phyloP scores from a whole-genome alignment of 2,888 invertebrate genomes.

The Esperia sulphurella region DNA sequence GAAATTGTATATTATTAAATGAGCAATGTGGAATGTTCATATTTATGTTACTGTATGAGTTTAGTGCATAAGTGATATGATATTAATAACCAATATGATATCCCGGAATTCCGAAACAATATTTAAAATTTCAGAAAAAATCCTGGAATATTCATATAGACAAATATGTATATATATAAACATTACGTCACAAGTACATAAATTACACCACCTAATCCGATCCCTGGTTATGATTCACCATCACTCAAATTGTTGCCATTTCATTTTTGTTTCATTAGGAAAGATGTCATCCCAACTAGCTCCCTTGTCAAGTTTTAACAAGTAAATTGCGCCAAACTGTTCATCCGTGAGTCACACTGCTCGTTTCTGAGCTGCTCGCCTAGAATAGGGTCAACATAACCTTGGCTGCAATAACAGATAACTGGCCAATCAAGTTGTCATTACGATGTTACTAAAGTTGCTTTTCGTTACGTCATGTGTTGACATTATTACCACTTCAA shows the following conservation, averaged over 20 bases:
- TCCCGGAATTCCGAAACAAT: too few relatives aligned
- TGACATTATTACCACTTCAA: neutral
- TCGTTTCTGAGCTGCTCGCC: conserved; percentile 21
- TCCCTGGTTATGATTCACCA: too few relatives aligned
- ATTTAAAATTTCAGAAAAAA: too few relatives aligned
- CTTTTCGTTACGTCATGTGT: neutral
- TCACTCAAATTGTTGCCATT: neutral
- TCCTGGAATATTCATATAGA: too few relatives aligned
- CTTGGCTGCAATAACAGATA: conserved; percentile 19
- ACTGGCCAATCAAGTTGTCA: conserved; percentile 21
- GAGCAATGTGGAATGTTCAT: too few relatives aligned
- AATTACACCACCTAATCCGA: too few relatives aligned
- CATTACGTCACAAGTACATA: too few relatives aligned
- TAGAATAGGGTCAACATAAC: conserved; percentile 37
- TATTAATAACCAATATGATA: too few relatives aligned
- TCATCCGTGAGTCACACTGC: conserved; percentile 42
- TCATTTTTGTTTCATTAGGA: conserved; percentile 24
- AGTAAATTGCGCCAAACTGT: conserved; percentile 47
- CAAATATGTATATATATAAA: too few relatives aligned
- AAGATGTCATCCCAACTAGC: conserved; percentile 48
- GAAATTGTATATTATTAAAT: too few relatives aligned
- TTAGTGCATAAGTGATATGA: too few relatives aligned
- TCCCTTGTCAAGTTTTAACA: conserved; percentile 44
- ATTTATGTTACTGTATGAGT: too few relatives aligned
- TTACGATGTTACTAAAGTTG: neutral